Conservation (phyloP, 2,113 vertebrate genomes). For the Stictonetta naevosa region DNA sequence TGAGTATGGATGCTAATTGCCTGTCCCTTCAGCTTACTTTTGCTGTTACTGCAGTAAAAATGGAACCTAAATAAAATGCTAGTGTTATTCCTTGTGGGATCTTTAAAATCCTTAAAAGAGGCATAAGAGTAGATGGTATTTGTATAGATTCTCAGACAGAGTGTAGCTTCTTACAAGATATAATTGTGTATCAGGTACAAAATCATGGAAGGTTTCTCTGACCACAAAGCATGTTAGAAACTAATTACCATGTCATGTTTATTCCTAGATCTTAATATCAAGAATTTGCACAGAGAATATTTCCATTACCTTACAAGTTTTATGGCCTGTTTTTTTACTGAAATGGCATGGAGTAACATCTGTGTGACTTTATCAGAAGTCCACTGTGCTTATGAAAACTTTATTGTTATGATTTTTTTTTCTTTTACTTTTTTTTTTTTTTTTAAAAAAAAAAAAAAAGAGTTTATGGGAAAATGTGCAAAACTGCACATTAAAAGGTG, state of each 20-base stretch:
- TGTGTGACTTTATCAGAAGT: neutral
- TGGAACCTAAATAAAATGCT: neutral
- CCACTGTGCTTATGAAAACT: neutral
- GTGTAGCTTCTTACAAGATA: neutral
- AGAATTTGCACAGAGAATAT: neutral
- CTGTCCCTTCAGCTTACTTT: neutral
- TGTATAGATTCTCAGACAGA: neutral
- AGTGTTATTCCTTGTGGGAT: neutral
- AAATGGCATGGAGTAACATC: neutral
- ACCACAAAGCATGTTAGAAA: neutral
- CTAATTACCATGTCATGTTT: neutral
- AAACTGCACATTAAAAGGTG: neutral
- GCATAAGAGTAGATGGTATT: neutral
- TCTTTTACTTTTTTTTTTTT: neutral
- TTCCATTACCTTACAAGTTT: neutral
- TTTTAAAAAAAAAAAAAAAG: neutral
- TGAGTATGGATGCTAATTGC: neutral
- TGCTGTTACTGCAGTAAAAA: neutral
- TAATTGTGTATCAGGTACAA: neutral
- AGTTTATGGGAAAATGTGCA: neutral
- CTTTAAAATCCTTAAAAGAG: neutral
- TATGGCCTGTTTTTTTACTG: neutral
- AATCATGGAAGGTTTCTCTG: neutral
- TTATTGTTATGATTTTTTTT: neutral
- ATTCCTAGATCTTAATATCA: neutral